phyloP scores from a whole-genome alignment of 2,113 vertebrate species.

The Antigone vipio region DNA sequence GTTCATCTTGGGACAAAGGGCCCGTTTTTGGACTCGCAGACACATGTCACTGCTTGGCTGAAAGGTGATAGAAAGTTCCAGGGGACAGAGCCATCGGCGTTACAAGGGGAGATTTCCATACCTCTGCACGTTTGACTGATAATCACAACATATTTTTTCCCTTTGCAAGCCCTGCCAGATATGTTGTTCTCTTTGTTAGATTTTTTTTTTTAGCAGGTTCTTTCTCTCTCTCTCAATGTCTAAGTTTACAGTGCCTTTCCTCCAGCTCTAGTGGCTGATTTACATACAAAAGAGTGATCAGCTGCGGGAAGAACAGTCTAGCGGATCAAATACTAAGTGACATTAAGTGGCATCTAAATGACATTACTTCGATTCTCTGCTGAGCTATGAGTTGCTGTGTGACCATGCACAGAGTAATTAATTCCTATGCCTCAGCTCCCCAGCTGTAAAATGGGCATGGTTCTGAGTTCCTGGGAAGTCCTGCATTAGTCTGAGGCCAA shows the following conservation, averaged over 20 bases:
- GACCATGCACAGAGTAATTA: slow-evolving; percentile 23
- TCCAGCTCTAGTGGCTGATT: not conserved
- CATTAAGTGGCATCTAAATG: slow-evolving; percentile 48
- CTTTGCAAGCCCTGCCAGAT: not conserved
- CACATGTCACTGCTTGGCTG: not conserved
- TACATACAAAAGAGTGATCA: slow-evolving; percentile 51
- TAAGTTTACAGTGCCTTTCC: not conserved
- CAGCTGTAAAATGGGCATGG: not conserved
- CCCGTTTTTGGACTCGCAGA: not conserved
- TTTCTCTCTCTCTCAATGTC: not conserved
- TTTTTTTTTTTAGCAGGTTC: not conserved
- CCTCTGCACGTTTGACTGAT: not conserved
- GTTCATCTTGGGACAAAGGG: not conserved
- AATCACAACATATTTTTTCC: not conserved
- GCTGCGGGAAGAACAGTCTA: slow-evolving; percentile 42
- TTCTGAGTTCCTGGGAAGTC: not conserved
- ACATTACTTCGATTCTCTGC: slow-evolving; percentile 50
- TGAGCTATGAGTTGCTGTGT: slow-evolving; percentile 34
- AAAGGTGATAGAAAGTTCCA: not conserved
- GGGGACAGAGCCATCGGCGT: not conserved
- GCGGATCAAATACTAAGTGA: slow-evolving; percentile 45
- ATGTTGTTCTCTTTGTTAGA: not conserved
- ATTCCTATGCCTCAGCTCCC: slow-evolving; percentile 1
- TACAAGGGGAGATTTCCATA: not conserved
- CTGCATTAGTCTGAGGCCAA: not conserved